Evolutionary conservation across 2,888 invertebrate genomes (phyloP).

Genomic region (Caradrina kadenii): DNA sequence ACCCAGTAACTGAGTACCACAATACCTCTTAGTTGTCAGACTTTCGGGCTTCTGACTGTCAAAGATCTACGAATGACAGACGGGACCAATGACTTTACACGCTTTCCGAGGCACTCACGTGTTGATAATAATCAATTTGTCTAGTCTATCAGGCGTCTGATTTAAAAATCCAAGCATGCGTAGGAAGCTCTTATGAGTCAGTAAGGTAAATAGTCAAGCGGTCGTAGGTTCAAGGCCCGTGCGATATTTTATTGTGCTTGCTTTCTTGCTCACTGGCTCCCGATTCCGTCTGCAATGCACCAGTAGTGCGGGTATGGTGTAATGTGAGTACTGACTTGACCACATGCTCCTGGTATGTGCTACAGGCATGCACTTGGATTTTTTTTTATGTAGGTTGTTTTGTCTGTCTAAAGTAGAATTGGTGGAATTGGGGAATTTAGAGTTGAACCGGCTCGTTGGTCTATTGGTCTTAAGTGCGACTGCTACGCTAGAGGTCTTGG

Average conservation of each 20-base stretch:
- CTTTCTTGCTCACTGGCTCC: constrained; percentile 22
- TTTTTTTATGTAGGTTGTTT: too few species aligned
- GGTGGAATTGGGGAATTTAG: too few species aligned
- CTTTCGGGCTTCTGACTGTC: too few species aligned
- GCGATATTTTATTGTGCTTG: constrained; percentile 38
- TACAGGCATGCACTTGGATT: neutral
- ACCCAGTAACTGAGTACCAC: too few species aligned
- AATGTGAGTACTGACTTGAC: neutral
- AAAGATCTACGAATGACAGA: too few species aligned
- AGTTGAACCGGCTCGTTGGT: too few species aligned
- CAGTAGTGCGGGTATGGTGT: constrained; percentile 32
- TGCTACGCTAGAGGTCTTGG: too few species aligned
- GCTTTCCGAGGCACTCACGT: too few species aligned
- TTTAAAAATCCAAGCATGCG: constrained; percentile 45
- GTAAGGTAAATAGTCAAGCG: constrained; percentile 65
- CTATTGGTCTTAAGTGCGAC: too few species aligned
- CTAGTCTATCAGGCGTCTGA: constrained; percentile 25
- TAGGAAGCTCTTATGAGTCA: constrained; percentile 62
- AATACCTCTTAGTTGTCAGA: too few species aligned
- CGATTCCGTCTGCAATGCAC: constrained; percentile 59
- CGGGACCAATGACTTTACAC: too few species aligned
- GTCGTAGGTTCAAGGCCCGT: constrained; percentile 71
- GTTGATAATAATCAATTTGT: neutral
- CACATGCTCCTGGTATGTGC: neutral
- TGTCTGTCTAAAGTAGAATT: too few species aligned